A percentile compares a stretch with the other conserved stretches of the same genome.
These are phyloP conservation scores for Siniperca knerii DNA, from an alignment of 2,113 vertebrate species.

Conservation along the genomic window DNA sequence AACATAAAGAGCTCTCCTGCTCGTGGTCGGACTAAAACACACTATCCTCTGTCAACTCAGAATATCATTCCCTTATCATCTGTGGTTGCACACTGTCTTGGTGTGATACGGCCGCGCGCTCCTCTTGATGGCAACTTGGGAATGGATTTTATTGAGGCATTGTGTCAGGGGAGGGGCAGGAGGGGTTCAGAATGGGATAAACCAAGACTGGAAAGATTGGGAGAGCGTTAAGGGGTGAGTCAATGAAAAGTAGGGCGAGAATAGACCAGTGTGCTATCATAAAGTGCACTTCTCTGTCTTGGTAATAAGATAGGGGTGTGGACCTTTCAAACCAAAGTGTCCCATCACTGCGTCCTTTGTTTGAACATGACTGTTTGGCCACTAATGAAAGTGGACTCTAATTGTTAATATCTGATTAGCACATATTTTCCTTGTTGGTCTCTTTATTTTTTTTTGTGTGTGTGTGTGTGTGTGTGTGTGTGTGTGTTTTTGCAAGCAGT, in stretches of 20 bases:
- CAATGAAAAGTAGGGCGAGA: constrained; percentile 10
- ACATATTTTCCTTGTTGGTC: neutral
- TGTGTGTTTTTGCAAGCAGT: neutral
- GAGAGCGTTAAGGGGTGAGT: constrained; percentile 26
- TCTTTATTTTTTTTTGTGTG: neutral
- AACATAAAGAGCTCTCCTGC: neutral
- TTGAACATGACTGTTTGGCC: constrained; percentile 16
- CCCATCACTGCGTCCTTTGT: constrained; percentile 39
- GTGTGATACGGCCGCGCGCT: constrained; percentile 26
- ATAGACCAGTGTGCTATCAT: constrained; percentile 32
- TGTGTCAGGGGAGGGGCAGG: constrained; percentile 67
- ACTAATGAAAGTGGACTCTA: constrained; percentile 18
- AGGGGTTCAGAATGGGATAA: constrained; percentile 41
- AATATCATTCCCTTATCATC: neutral
- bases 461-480: too few species aligned
- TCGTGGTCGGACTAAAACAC: neutral
- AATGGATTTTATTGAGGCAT: constrained; percentile 54
- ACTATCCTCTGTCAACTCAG: neutral
- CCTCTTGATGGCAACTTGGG: constrained; percentile 37
- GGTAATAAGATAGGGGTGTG: constrained; percentile 49
- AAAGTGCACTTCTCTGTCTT: constrained; percentile 39
- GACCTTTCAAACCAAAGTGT: constrained; percentile 14
- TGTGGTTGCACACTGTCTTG: neutral
- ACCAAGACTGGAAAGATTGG: constrained; percentile 41
- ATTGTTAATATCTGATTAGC: neutral